Evolutionary conservation across 1,140 invertebrate species (phyloP).

Genomic region (Contarinia nasturtii): DNA sequence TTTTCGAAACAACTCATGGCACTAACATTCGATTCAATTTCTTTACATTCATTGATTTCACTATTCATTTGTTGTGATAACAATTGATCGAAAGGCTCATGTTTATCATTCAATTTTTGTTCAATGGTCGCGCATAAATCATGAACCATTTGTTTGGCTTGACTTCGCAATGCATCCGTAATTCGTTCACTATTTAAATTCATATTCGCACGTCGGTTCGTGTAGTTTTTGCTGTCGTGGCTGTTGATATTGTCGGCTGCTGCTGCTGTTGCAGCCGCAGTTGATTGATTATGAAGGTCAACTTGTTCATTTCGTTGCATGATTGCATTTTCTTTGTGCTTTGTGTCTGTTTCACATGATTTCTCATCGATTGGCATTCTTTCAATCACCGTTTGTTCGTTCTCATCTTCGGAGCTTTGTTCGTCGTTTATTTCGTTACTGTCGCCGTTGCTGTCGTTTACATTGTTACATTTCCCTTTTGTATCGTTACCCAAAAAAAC

Average conservation of each 20-base stretch:
- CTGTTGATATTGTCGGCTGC: background rate
- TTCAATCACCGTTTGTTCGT: background rate
- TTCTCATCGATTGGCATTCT: constrained; percentile 1
- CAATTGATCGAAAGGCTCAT: no score
- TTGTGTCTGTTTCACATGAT: constrained; percentile 2
- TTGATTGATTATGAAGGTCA: background rate
- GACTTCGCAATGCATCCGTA: no score
- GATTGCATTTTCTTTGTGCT: constrained; percentile 3
- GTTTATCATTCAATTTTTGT: no score
- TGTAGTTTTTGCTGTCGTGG: background rate
- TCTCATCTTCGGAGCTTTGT: constrained; percentile 2
- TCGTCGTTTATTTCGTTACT: background rate
- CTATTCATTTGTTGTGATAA: no score
- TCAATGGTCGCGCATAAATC: no score
- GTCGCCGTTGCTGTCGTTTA: background rate
- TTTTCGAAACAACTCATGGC: no score
- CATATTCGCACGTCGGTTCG: background rate
- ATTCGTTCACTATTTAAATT: no score
- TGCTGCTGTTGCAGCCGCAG: background rate
- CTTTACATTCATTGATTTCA: no score
- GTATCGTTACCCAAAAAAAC: background rate
- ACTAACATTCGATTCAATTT: no score
- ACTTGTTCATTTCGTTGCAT: background rate
- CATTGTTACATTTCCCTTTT: constrained; percentile 1
- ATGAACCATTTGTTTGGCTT: no score